These are phyloP conservation scores for Drosophila austrosaltans DNA, from an alignment of 2,888 invertebrate species.

Conservation along the genomic window DNA sequence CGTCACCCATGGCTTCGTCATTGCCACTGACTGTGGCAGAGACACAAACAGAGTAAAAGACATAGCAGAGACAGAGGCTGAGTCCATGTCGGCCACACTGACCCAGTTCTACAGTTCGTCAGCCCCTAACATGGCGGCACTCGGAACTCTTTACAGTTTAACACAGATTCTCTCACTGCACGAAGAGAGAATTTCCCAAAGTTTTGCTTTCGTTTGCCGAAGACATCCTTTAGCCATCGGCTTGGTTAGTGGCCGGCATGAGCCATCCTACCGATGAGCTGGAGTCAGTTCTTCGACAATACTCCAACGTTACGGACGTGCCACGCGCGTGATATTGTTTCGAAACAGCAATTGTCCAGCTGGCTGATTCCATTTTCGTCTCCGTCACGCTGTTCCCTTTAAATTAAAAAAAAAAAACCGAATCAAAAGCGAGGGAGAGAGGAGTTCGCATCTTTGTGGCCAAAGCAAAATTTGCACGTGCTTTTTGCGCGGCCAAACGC, in stretches of 20 bases:
- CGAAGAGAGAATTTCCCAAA: constrained; percentile 57
- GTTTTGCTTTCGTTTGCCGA: constrained; percentile 13
- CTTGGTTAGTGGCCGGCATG: constrained; percentile 7
- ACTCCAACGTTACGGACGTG: constrained; percentile 47
- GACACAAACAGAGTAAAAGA: constrained; percentile 8
- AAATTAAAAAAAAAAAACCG: neutral
- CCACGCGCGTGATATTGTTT: constrained; percentile 29
- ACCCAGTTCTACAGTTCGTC: constrained; percentile 66
- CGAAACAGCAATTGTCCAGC: constrained; percentile 14
- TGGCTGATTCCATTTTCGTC: constrained; percentile 23
- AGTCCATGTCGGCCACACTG: constrained; percentile 40
- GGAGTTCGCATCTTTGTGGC: constrained; percentile 20
- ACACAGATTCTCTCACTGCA: constrained; percentile 25
- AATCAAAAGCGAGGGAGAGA: constrained; percentile 14
- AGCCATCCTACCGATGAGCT: neutral
- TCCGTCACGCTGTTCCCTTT: constrained; percentile 16
- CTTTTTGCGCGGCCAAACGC: constrained; percentile 43
- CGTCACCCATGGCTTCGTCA: constrained; percentile 14
- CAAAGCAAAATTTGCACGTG: constrained; percentile 53
- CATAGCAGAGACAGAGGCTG: neutral
- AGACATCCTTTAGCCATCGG: constrained; percentile 22
- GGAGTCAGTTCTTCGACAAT: constrained; percentile 51
- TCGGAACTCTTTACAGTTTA: neutral
- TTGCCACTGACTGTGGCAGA: constrained; percentile 19
- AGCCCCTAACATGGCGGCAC: constrained; percentile 28